A percentile compares a stretch with the other conserved stretches of the same genome.
Evolutionary conservation across 2,113 vertebrate species (phyloP).

Genomic region (Oceanites oceanicus): DNA sequence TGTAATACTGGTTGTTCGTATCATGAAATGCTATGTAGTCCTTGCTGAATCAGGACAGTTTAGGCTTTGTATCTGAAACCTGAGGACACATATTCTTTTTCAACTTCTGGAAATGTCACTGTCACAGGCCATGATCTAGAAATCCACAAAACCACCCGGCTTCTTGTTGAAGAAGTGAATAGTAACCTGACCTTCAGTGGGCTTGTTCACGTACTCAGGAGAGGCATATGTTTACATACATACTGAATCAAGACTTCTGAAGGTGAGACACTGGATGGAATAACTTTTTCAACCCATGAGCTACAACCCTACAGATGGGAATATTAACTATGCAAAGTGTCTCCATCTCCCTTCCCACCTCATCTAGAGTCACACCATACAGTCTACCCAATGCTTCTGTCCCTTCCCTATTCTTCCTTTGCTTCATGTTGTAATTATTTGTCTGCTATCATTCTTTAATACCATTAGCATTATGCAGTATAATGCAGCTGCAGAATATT

Average conservation of each 20-base stretch:
- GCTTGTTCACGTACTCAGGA: background rate
- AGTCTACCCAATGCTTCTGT: background rate
- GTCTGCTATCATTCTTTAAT: background rate
- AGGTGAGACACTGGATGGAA: background rate
- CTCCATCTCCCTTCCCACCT: background rate
- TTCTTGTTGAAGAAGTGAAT: background rate
- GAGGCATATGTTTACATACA: background rate
- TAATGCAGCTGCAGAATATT: conserved; percentile 50
- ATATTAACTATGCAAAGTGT: background rate
- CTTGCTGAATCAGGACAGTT: background rate
- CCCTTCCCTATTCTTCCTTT: background rate
- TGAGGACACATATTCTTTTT: background rate
- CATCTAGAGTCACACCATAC: background rate
- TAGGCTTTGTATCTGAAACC: background rate
- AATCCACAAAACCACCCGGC: background rate
- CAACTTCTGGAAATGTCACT: background rate
- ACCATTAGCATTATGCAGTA: conserved; percentile 23
- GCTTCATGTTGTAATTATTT: background rate
- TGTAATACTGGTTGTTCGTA: background rate
- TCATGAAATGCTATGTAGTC: background rate
- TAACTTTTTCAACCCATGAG: background rate
- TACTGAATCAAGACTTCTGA: background rate
- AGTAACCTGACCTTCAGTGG: background rate
- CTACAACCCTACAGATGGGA: background rate
- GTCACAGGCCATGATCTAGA: background rate